phyloP scores from a whole-genome alignment of 2,888 invertebrate genomes.

The Cephus pulcher region DNA sequence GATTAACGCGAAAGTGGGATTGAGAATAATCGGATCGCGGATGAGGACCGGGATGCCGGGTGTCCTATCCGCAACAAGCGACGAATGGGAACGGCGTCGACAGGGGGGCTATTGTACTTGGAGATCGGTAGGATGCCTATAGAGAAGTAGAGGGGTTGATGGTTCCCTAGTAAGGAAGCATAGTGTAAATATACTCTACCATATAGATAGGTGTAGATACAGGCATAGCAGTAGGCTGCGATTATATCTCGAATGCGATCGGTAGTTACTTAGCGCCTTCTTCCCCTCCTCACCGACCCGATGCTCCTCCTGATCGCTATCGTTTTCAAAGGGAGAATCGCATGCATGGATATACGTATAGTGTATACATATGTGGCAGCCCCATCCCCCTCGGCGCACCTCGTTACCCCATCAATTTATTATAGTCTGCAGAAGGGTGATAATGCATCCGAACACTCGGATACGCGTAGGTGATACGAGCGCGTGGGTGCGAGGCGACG shows the following conservation, averaged over 20 bases:
- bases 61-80: too few relatives aligned
- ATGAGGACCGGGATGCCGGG: too few relatives aligned
- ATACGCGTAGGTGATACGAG: neutral
- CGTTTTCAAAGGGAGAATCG: slow-evolving; percentile 22
- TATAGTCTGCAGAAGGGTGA: slow-evolving; percentile 32
- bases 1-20: too few relatives aligned
- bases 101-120: too few relatives aligned
- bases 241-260: slow-evolving; percentile 56
- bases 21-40: too few relatives aligned
- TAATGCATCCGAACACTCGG: slow-evolving; percentile 20
- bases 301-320: slow-evolving; percentile 58
- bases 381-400: slow-evolving; percentile 36
- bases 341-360: slow-evolving; percentile 1
- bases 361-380: slow-evolving; percentile 13
- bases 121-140: too few relatives aligned
- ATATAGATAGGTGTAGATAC: too few relatives aligned
- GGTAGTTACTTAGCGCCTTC: slow-evolving; percentile 64
- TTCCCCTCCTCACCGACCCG: slow-evolving; percentile 19
- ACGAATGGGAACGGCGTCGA: too few relatives aligned
- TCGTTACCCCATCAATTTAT: slow-evolving; percentile 62
- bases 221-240: too few relatives aligned
- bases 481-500: neutral
- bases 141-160: too few relatives aligned
- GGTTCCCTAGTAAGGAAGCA: too few relatives aligned
- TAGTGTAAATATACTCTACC: too few relatives aligned